Evolutionary conservation across 2,888 invertebrate genomes (phyloP).

Genomic region (Amorpha juglandis): DNA sequence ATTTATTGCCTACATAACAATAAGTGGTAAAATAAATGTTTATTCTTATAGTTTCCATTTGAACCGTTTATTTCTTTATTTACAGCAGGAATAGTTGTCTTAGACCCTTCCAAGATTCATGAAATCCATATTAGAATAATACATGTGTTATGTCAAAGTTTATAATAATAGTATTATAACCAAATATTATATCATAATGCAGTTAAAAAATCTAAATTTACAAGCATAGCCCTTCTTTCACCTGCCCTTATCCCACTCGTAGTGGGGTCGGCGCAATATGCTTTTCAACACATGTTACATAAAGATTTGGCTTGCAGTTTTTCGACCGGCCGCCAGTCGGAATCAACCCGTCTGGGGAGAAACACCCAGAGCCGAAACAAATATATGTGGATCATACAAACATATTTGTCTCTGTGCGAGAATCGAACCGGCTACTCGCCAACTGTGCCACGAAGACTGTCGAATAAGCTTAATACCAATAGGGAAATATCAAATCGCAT

Average conservation of each 20-base stretch:
- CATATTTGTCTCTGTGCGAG: no score
- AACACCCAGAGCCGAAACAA: no score
- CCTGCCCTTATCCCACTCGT: no score
- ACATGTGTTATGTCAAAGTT: background rate
- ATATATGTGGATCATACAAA: background rate
- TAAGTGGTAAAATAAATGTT: background rate
- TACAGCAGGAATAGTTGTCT: background rate
- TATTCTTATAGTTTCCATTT: background rate
- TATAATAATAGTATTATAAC: no score
- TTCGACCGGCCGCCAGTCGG: no score
- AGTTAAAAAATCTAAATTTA: no score
- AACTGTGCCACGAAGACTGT: background rate
- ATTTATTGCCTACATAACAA: background rate
- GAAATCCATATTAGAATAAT: background rate
- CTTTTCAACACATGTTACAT: no score
- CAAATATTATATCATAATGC: no score
- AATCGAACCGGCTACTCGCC: background rate
- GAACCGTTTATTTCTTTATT: background rate
- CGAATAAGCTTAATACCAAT: background rate
- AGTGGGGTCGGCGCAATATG: no score
- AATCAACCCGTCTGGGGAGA: no score
- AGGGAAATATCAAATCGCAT: conserved; percentile 13
- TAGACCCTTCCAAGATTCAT: background rate
- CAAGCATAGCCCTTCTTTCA: no score
- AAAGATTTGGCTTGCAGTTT: no score